Evolutionary conservation across 2,113 vertebrate genomes (phyloP).

Genomic region (Psilopsiagon aurifrons): DNA sequence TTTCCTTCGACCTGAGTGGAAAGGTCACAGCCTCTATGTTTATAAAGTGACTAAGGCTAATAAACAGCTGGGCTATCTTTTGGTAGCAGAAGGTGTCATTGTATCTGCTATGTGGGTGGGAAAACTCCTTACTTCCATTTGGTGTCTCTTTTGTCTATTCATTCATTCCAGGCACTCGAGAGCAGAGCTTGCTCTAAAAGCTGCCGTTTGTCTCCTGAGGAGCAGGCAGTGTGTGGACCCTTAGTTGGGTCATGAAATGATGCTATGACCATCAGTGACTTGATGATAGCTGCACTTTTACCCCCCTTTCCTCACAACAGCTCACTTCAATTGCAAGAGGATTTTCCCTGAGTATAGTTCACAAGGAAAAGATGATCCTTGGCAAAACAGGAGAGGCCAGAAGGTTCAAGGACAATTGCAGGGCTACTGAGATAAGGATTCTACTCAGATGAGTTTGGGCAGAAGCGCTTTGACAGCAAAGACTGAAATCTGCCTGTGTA

Average conservation of each 20-base stretch:
- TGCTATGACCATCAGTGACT: not conserved
- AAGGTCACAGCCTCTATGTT: not conserved
- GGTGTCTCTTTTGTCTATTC: not conserved
- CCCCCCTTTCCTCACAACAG: not conserved
- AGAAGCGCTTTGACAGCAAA: not conserved
- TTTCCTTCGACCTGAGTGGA: not conserved
- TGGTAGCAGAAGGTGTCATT: not conserved
- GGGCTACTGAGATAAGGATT: fast-evolving
- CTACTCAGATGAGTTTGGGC: not conserved
- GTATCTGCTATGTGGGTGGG: not conserved
- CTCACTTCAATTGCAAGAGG: not conserved
- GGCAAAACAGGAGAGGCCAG: not conserved
- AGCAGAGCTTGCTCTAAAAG: not conserved
- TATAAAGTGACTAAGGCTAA: not conserved
- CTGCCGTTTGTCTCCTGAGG: not conserved
- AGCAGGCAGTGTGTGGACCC: not conserved
- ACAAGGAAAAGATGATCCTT: not conserved
- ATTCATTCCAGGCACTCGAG: fast-evolving
- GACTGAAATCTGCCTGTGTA: not conserved
- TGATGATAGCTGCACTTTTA: not conserved
- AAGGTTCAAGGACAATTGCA: not conserved
- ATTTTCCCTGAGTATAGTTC: not conserved
- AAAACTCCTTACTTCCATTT: not conserved
- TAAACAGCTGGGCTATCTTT: not conserved
- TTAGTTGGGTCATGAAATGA: not conserved